Conservation (phyloP, 2,888 invertebrate genomes). For the Drosophila meridiana region DNA sequence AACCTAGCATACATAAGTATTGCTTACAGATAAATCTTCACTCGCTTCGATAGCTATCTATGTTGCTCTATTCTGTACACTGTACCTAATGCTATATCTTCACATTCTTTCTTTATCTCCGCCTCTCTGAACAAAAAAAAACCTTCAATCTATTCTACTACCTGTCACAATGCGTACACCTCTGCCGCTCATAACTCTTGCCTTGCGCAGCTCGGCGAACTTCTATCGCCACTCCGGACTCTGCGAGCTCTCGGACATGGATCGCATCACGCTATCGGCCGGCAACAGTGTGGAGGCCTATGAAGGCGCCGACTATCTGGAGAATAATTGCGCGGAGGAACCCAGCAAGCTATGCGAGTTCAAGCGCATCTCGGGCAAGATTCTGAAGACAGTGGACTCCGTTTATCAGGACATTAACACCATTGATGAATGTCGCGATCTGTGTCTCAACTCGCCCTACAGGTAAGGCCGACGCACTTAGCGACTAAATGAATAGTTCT, state of each 20-base stretch:
- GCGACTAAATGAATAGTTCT: conserved; percentile 18
- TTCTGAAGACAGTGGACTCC: conserved; percentile 96
- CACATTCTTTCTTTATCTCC: conserved; percentile 32
- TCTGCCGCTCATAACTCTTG: conserved; percentile 65
- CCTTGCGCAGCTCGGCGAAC: conserved; percentile 91
- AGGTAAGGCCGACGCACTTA: conserved; percentile 81
- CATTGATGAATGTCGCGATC: conserved; percentile 94
- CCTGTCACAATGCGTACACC: conserved; percentile 34
- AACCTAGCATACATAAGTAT: neutral
- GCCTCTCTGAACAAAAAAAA: conserved; percentile 10
- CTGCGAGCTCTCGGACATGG: conserved; percentile 96
- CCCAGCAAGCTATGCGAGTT: conserved; percentile 98
- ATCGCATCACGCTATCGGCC: conserved; percentile 94
- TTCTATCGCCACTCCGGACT: conserved; percentile 94
- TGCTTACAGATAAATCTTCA: neutral
- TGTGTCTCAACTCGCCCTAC: conserved; percentile 95
- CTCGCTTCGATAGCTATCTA: conserved; percentile 15
- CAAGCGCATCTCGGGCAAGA: conserved; percentile 94
- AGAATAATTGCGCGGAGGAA: conserved; percentile 97
- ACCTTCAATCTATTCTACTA: conserved; percentile 53
- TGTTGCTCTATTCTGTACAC: conserved; percentile 21
- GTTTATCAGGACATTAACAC: conserved; percentile 95
- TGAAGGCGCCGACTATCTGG: conserved; percentile 92
- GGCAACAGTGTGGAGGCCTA: conserved; percentile 91
- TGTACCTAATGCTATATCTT: conserved; percentile 42